Percentiles rank a stretch among this genome's conserved stretches.
These are phyloP conservation scores for Girardinichthys multiradiatus DNA, from an alignment of 2,113 vertebrate genomes.

Conservation along the genomic window DNA sequence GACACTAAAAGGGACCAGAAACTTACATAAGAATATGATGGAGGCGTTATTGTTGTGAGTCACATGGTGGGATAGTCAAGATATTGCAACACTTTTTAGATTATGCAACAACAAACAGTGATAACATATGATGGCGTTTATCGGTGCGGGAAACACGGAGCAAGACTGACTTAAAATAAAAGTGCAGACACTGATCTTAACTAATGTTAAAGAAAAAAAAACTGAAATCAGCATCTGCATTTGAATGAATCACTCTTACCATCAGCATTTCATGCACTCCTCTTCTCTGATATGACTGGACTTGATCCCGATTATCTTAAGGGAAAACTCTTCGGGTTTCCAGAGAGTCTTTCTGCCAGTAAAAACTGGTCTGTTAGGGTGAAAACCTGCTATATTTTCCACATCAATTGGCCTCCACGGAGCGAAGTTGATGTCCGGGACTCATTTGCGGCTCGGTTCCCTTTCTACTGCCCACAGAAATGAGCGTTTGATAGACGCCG, in stretches of 20 bases:
- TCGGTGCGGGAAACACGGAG: neutral
- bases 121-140: conserved; percentile 39
- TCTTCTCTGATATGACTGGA: neutral
- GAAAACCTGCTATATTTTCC: neutral
- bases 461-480: neutral
- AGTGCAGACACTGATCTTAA: neutral
- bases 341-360: neutral
- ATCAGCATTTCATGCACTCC: conserved; percentile 20
- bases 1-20: conserved; percentile 39
- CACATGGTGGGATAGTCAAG: conserved; percentile 58
- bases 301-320: neutral
- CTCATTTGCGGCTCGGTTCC: neutral
- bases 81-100: conserved; percentile 57
- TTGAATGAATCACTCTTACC: conserved; percentile 36
- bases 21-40: conserved; percentile 72
- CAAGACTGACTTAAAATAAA: neutral
- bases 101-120: conserved; percentile 63
- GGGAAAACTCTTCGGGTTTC: conserved; percentile 1
- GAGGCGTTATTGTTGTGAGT: conserved; percentile 71
- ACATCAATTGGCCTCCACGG: neutral
- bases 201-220: neutral
- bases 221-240: neutral
- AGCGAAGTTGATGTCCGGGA: neutral
- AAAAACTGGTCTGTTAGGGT: neutral
- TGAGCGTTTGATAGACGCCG: neutral